phyloP scores from a whole-genome alignment of 1,140 invertebrate species.

The Popillia japonica region DNA sequence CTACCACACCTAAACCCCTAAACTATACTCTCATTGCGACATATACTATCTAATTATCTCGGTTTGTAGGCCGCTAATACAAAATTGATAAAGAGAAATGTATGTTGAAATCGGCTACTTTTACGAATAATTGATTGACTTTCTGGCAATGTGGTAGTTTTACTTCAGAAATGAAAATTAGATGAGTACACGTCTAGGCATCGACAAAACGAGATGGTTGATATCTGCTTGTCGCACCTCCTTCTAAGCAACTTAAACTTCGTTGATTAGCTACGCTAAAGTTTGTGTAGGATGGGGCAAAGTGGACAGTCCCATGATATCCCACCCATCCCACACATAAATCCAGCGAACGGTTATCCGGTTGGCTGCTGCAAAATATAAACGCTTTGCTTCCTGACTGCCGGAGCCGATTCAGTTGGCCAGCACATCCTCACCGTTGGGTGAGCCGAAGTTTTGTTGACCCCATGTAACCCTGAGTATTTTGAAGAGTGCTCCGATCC shows the following conservation, averaged over 20 bases:
- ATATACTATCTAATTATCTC: background rate
- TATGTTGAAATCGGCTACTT: background rate
- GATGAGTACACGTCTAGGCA: background rate
- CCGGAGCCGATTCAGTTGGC: too few relatives aligned
- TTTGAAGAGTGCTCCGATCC: too few relatives aligned
- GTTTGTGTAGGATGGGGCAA: background rate
- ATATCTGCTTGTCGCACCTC: background rate
- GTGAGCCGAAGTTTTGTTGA: too few relatives aligned
- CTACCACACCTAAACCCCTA: background rate
- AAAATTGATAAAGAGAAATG: background rate
- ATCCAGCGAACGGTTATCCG: background rate
- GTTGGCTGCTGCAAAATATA: background rate
- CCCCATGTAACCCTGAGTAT: too few relatives aligned
- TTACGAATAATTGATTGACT: too few relatives aligned
- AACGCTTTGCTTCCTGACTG: background rate
- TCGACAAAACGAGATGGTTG: background rate
- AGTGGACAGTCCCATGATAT: background rate
- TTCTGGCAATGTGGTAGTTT: too few relatives aligned
- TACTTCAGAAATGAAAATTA: too few relatives aligned
- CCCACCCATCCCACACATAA: background rate
- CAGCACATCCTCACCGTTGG: too few relatives aligned
- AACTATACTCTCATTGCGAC: background rate
- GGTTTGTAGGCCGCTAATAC: background rate
- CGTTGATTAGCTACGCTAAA: background rate
- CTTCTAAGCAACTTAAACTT: background rate